Evolutionary conservation across 2,113 vertebrate species (phyloP), one percentile per base, ranked within the genome.

Genomic region (Neogale vison): DNA sequence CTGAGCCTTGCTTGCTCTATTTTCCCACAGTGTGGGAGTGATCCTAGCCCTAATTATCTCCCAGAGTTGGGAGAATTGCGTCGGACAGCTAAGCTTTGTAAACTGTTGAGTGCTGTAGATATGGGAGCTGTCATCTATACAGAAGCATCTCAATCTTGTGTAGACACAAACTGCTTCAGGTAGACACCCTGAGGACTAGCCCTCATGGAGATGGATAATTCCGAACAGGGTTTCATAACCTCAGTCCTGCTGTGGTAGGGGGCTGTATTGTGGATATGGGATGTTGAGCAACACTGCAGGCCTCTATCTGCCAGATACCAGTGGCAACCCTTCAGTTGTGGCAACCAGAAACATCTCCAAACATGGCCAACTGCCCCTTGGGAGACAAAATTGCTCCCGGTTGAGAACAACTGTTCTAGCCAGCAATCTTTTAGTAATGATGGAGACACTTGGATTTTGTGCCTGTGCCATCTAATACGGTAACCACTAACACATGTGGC

Each of bases 371-470:
- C 18, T 24, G 34, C 59, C 57, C 31, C 10, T 65, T 39, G 47
- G n/a, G 69, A 50, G 52, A 65, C 34, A 14, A 83, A 42, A 45
- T 7, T 23, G 39, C 42, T 92, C 71, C 67, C 2, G 0, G 7
- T 4, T 45, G 50, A 84, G 36, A 91, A 36, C 61, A 42, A 65
- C 6, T 39, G 34, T 36, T 36, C 42, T 17, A 34, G 71, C 31
- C 39, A 23, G 21, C 39, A 65, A 29, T 47, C 39, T 86, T 34
- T 59, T 79, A 59, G 13, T 52, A 61, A 23, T 0, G 29, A 77
- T 0, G 2, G 69, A 55, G n/a, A 34, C 0, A 0, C n/a, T 36
- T 10, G 18, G 2, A 0, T 23, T 24, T 7, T 36, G 14, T 13
- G 12, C 36, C 82, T 34, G 31, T n/a, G 23, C 52, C 26, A 0